These are phyloP conservation scores for Calcarius lapponicus DNA, from an alignment of 2,797 vertebrate genomes.

Conservation along the genomic window DNA sequence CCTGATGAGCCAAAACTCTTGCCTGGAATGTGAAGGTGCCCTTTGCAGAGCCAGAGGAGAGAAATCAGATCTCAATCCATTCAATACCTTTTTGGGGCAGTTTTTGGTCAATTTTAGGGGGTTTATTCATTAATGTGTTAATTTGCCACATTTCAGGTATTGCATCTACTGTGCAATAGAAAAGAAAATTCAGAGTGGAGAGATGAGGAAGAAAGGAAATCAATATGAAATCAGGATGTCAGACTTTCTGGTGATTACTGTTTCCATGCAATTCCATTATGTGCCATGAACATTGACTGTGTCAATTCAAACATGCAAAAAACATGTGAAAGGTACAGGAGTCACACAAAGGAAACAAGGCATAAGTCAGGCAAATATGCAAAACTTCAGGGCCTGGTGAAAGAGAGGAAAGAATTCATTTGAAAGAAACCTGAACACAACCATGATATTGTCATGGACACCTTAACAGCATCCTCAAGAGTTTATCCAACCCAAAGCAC, in stretches of 20 bases:
- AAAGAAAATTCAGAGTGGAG: background rate
- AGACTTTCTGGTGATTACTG: background rate
- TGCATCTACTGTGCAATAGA: background rate
- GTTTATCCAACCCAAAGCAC: background rate
- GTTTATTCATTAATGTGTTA: background rate
- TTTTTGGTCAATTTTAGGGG: background rate
- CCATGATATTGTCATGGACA: background rate
- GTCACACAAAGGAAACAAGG: background rate
- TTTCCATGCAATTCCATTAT: background rate
- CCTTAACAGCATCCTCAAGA: background rate
- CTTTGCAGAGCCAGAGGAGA: background rate
- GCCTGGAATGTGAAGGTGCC: conserved; percentile 7
- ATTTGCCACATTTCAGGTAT: rapidly evolving
- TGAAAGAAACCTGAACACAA: background rate
- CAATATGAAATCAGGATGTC: background rate
- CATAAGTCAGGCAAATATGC: background rate
- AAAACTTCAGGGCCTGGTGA: background rate
- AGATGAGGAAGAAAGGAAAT: background rate
- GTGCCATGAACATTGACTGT: background rate
- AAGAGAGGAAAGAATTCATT: background rate
- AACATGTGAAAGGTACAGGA: background rate
- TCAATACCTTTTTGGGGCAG: background rate
- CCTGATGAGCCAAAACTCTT: conserved; percentile 51
- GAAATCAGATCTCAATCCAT: background rate
- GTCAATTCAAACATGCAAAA: background rate